A percentile compares a stretch with the other conserved stretches of the same genome.
These are phyloP conservation scores for Hydrozoanthus tunicans DNA, from an alignment of 64 coral and sea anemone genomes.

Conservation along the genomic window DNA sequence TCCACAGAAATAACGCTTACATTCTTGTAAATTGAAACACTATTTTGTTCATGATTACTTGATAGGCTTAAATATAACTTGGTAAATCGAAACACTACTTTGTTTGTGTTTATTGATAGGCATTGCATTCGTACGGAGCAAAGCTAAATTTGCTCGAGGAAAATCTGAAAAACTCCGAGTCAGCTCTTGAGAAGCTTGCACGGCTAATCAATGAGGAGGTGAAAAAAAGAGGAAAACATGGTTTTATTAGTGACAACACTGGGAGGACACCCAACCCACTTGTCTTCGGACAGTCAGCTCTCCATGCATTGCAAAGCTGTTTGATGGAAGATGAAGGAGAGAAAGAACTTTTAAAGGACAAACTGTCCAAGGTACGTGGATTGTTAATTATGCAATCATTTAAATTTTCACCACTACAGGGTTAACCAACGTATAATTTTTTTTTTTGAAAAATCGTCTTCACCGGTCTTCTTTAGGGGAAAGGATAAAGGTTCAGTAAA, in stretches of 20 bases:
- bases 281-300: slow-evolving; percentile 43
- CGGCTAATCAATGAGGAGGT: slow-evolving; percentile 55
- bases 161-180: slow-evolving; percentile 12
- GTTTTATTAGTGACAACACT: slow-evolving; percentile 57
- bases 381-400: neutral
- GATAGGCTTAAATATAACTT: neutral
- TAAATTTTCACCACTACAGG: neutral
- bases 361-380: slow-evolving; percentile 61
- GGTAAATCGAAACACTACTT: neutral
- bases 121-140: slow-evolving; percentile 26
- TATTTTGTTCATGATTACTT: no score
- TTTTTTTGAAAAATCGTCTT: neutral
- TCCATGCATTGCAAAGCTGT: slow-evolving; percentile 72
- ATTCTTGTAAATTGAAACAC: no score
- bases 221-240: slow-evolving; percentile 55
- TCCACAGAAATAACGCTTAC: no score
- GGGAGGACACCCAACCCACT: slow-evolving; percentile 3
- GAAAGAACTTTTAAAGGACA: slow-evolving; percentile 63
- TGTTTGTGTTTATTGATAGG: neutral
- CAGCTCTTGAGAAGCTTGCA: slow-evolving; percentile 50
- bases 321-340: slow-evolving; percentile 76
- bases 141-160: slow-evolving; percentile 26
- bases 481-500: no score
- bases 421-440: neutral
- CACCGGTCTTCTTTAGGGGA: no score